A percentile compares a stretch with the other conserved stretches of the same genome.
These are phyloP conservation scores for Mandrillus leucophaeus DNA, from an alignment of 2,113 vertebrate genomes.

Conservation along the genomic window DNA sequence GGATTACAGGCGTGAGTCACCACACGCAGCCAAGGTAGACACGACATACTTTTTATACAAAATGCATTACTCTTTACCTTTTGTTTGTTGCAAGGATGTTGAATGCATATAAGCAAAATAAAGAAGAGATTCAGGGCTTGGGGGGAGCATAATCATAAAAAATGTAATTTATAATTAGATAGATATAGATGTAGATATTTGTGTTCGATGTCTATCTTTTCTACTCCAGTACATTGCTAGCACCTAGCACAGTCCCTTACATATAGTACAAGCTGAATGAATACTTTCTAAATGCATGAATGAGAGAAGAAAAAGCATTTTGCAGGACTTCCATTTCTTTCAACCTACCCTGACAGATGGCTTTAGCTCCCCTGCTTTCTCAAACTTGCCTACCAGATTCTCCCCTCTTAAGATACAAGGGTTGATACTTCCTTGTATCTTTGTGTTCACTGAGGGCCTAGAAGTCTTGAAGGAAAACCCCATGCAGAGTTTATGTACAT, in stretches of 20 bases:
- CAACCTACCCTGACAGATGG: background rate
- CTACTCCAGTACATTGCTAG: background rate
- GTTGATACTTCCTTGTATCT: background rate
- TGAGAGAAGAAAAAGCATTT: background rate
- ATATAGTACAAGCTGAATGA: background rate
- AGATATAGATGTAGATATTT: background rate
- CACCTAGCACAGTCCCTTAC: background rate
- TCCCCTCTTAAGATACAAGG: background rate
- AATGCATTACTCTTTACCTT: background rate
- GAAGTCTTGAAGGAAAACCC: slow-evolving; percentile 13
- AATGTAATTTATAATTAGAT: background rate
- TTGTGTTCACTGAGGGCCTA: background rate
- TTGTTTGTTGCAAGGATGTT: background rate
- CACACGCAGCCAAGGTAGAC: background rate
- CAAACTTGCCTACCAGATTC: background rate
- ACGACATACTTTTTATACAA: background rate
- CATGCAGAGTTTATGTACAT: slow-evolving; percentile 53
- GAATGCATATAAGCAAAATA: background rate
- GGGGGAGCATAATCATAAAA: background rate
- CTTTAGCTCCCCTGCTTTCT: background rate
- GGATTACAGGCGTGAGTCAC: too few species aligned
- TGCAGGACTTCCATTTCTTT: background rate
- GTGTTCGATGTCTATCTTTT: background rate
- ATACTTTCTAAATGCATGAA: background rate
- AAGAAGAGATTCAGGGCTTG: background rate